Conservation (phyloP, 1,140 invertebrate genomes). For the Pachyrhynchus sulphureomaculatus region DNA sequence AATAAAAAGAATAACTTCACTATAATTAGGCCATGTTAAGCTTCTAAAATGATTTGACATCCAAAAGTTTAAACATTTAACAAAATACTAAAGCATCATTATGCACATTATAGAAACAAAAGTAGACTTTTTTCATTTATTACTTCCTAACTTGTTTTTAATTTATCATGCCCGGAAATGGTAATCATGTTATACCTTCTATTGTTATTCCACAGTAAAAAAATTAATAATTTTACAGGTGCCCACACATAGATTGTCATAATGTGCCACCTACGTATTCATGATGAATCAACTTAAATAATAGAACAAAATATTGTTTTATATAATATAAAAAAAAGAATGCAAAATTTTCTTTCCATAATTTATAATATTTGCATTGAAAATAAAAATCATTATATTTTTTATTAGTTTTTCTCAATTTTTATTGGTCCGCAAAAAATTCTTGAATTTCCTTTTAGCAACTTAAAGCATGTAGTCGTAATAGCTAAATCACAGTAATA, state of each 20-base stretch:
- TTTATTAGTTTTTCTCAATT: background rate
- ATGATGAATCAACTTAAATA: constrained; percentile 7
- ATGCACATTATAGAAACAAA: too few relatives aligned
- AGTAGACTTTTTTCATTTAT: too few relatives aligned
- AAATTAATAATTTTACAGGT: constrained; percentile 26
- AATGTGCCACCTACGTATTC: constrained; percentile 3
- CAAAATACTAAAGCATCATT: too few relatives aligned
- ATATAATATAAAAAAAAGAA: background rate
- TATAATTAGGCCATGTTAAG: too few relatives aligned
- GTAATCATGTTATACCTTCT: constrained; percentile 13
- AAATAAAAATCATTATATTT: too few relatives aligned
- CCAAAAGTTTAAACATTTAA: too few relatives aligned
- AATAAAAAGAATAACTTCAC: too few relatives aligned
- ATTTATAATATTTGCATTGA: background rate
- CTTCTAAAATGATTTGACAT: too few relatives aligned
- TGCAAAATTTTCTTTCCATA: background rate
- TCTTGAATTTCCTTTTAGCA: too few relatives aligned
- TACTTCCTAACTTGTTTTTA: background rate
- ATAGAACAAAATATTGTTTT: background rate
- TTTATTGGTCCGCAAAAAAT: too few relatives aligned
- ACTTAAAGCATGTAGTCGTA: too few relatives aligned
- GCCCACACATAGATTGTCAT: constrained; percentile 19
- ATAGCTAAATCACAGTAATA: too few relatives aligned
- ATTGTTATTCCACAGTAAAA: constrained; percentile 11
- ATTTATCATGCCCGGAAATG: constrained; percentile 18